Base-by-base conservation (phyloP, 2,113 vertebrate species). In the Junco hyemalis region DNA sequence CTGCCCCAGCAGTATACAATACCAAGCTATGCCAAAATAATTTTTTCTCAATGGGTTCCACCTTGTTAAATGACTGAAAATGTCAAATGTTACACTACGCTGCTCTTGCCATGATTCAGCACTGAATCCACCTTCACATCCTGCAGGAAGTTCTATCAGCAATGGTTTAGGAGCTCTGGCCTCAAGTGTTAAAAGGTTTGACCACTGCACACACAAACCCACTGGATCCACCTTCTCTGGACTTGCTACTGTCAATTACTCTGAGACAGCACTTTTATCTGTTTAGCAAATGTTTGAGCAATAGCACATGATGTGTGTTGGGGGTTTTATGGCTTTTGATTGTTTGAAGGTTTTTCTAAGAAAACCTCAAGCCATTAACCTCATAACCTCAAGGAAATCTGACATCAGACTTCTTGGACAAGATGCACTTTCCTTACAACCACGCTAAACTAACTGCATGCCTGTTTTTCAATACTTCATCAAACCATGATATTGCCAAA, bases 311-410 rank as follows among this genome's bases (percentile, higher is more conserved):
- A 31, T 54, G 48, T 40, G 28, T 51, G 38, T 5, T 61, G 23
- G 44, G 29, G 14, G 12, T 53, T 77, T 66, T 71, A 18, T 3
- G 24, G 50, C 0, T 80, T 94, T 57, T 84, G 31, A 89, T 42
- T 84, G 31, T n/a, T 87, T 23, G 44, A 61, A 28, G 26, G 14
- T 1, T 6, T 36, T 64, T 84, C 65, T 71, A 90, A 72, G 71
- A 61, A 86, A 96, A 88, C 95, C 91, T 95, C 93, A 94, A 83
- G 47, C 54, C 79, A 85, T 94, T 96, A 95, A 95, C 74, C 81
- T 90, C 51, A 35, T 59, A 87, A 93, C 74, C 77, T 94, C 74
- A 92, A 16, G 44, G 64, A 96, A 88, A 85, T 65, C 64, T 73
- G 71, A 94, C 7, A 3, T 95, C 71, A 66, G 45, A 28, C 70